Percentiles rank a stretch among this genome's conserved stretches.
Evolutionary conservation across 2,888 invertebrate species (phyloP).

Genomic region (Aproaerema taeniolella): DNA sequence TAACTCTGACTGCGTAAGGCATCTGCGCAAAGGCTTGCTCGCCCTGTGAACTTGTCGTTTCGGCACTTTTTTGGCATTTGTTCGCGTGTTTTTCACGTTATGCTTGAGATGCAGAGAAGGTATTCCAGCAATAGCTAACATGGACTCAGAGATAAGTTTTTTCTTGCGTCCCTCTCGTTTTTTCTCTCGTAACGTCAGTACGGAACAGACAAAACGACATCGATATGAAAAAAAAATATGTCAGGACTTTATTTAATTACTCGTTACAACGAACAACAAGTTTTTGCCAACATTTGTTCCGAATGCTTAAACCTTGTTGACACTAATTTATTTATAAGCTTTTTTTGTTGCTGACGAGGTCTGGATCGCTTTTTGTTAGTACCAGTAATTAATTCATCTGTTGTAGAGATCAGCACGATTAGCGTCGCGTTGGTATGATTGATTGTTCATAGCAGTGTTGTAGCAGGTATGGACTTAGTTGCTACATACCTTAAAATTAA

Average conservation of each 20-base stretch:
- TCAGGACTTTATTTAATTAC: neutral
- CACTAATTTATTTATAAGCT: conserved; percentile 15
- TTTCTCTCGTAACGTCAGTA: too few species aligned
- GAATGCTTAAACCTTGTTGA: conserved; percentile 9
- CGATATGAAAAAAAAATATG: neutral
- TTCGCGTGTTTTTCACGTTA: too few species aligned
- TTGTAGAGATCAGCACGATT: conserved; percentile 10
- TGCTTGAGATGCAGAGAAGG: too few species aligned
- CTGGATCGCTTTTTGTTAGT: conserved; percentile 6
- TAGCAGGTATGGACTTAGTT: neutral
- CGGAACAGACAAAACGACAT: too few species aligned
- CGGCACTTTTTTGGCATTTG: too few species aligned
- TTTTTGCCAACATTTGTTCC: conserved; percentile 11
- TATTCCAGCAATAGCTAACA: too few species aligned
- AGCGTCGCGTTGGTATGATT: conserved; percentile 11
- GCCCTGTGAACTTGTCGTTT: too few species aligned
- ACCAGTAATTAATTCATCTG: conserved; percentile 12
- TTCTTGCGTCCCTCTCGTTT: too few species aligned
- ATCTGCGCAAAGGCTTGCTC: too few species aligned
- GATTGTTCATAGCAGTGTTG: conserved; percentile 9
- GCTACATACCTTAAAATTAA: neutral
- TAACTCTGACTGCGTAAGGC: too few species aligned
- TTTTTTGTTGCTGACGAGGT: conserved; percentile 6
- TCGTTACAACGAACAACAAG: neutral
- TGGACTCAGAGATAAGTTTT: too few species aligned